These are phyloP conservation scores for Bombus waltoni DNA, from an alignment of 1,140 invertebrate species.

Conservation along the genomic window DNA sequence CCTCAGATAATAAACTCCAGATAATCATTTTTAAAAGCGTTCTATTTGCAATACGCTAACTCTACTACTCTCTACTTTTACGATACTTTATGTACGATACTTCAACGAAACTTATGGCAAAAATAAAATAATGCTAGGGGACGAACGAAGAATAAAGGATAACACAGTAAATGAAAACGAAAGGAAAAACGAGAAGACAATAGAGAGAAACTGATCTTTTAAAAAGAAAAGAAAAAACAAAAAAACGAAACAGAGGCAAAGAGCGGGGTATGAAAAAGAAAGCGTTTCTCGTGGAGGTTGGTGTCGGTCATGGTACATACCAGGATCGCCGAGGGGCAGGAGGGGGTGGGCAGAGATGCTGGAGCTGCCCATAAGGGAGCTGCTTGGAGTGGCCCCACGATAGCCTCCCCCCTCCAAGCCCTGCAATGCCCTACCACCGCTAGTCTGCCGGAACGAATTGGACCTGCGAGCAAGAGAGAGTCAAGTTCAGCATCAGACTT, in stretches of 20 bases:
- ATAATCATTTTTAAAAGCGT: conserved; percentile 63
- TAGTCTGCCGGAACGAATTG: conserved; percentile 91
- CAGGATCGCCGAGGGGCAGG: conserved; percentile 89
- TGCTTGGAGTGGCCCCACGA: conserved; percentile 84
- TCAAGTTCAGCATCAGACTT: conserved; percentile 84
- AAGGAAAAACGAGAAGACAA: conserved; percentile 18
- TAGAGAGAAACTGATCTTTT: not conserved
- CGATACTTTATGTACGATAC: conserved; percentile 71
- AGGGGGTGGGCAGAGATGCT: conserved; percentile 92
- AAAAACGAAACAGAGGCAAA: conserved; percentile 35
- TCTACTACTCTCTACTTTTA: conserved; percentile 76
- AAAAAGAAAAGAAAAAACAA: not conserved
- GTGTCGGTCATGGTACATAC: conserved; percentile 84
- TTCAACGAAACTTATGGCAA: not conserved
- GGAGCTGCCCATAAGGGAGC: conserved; percentile 87
- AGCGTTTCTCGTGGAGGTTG: conserved; percentile 74
- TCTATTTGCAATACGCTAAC: conserved; percentile 72
- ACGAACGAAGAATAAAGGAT: not conserved
- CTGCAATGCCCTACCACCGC: conserved; percentile 84
- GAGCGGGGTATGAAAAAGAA: conserved; percentile 57
- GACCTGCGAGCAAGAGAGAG: conserved; percentile 91
- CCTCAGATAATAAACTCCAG: conserved; percentile 19
- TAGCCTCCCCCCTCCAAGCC: conserved; percentile 83
- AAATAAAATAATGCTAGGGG: conserved; percentile 54
- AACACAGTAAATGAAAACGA: not conserved